Evolutionary conservation across 2,113 vertebrate genomes (phyloP), one percentile per base, ranked within the genome.

Genomic region (Periophthalmus modestus): DNA sequence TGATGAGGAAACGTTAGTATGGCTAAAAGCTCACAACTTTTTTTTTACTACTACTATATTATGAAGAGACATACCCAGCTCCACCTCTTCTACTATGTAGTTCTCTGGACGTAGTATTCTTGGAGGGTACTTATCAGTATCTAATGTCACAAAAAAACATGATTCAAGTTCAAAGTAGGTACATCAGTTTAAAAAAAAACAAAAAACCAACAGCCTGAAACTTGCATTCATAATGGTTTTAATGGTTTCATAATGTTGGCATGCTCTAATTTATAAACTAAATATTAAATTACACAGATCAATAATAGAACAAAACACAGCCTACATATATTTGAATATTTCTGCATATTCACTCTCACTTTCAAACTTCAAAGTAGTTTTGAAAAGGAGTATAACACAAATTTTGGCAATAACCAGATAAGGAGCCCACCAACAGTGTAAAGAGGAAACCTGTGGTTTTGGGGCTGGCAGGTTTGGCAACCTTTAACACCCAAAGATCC

Each of bases 11-110:
- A 43, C 10, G 10, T 43, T 43, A 43, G 7, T 43, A 43, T 43
- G 36, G 36, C 5, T 39, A 39, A 39, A 39, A 9, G 36, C 36
- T 43, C 39, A 10, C 7, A 9, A 43, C 28, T 28, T 28, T 10
- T 43, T 10, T 43, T 43, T 9, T 43, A 43, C 39, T 43, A 10
- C 4, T 9, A 43, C 39, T 43, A 43, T 43, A 43, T 43, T 43
- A 43, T 59, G 2, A 59, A 67, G 21, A 67, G 2, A 73, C 82
- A 85, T 68, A 93, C 92, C 92, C 2, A 92, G 72, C 58, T 86
- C 85, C 21, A 85, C 88, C 47, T 83, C 69, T 9, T 87, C 74
- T 57, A 55, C 77, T 1, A 0, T 43, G 61, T 85, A 79, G 43
- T 3, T 48, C 4, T 4, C 0, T 36, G 91, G 92, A 75, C 59